These are phyloP conservation scores for Buceros bicornis DNA, from an alignment of 2,797 vertebrate genomes.

Conservation along the genomic window DNA sequence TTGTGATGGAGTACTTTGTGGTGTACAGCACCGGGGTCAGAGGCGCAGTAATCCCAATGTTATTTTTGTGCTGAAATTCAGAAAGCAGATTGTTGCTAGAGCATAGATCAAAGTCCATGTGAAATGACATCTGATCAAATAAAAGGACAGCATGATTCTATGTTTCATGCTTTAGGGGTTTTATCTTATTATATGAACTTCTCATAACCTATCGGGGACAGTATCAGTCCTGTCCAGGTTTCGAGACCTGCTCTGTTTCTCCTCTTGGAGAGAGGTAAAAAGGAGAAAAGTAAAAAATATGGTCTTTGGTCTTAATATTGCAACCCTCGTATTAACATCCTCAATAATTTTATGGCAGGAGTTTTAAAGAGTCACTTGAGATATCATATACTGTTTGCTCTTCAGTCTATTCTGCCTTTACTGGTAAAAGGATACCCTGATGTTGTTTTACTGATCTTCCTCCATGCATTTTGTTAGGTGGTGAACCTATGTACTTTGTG, in stretches of 20 bases:
- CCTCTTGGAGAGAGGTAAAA: not conserved
- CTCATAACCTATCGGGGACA: not conserved
- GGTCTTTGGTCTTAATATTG: constrained; percentile 14
- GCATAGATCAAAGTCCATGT: not conserved
- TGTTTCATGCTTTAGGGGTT: not conserved
- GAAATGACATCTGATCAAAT: not conserved
- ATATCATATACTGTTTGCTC: constrained; percentile 31
- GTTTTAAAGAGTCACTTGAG: constrained; percentile 52
- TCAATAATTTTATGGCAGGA: constrained; percentile 30
- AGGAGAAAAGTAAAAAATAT: not conserved
- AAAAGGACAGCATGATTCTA: not conserved
- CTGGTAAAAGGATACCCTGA: constrained; percentile 61
- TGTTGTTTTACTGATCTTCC: constrained; percentile 57
- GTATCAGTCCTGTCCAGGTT: not conserved
- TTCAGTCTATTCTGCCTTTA: constrained; percentile 40
- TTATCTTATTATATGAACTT: not conserved
- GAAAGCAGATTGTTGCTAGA: not conserved
- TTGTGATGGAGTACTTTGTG: not conserved
- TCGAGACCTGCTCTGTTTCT: not conserved
- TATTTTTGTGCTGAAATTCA: not conserved
- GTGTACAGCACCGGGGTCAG: not conserved
- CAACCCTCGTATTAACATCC: not conserved
- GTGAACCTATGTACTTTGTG: constrained; percentile 60
- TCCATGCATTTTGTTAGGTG: constrained; percentile 41
- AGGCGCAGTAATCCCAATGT: not conserved